Evolutionary conservation across 2,888 invertebrate genomes (phyloP), one percentile per base, ranked within the genome.

Genomic region (Argyra leucocephala): DNA sequence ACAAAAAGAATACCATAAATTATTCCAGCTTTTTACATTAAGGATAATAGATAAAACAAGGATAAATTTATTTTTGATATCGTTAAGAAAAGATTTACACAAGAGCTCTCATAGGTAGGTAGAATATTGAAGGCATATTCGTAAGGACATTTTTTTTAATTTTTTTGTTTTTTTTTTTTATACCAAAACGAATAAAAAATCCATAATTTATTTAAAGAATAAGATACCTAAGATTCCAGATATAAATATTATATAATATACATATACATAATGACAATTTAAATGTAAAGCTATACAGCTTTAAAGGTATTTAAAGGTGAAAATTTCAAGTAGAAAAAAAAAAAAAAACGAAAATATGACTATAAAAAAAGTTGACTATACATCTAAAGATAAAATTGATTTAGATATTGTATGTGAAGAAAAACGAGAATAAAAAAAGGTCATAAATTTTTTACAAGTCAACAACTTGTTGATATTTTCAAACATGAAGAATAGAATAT

Each of bases 1-100:
- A 48, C 18, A 48, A 48, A 48, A 48, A n/a, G 15, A 15, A 48
- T 5, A 48, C n/a, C 48, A 48, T 48, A 48, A 48, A 48, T 48
- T 48, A 48, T 48, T 48, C 48, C 48, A 18, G 18, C 37, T 37
- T n/a, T 48, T 48, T 48, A 48, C 18, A 18, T 48, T 48, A 48
- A 48, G 48, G 48, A 48, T 48, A 48, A 48, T 48, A 48, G 48
- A 18, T 48, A 48, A 18, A 48, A 48, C 48, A 48, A 48, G 48
- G 48, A 48, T 48, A 48, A 48, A 48, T 48, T 48, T 48, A 48
- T 48, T 48, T 48, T 48, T 48, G 48, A 48, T 48, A 48, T 48
- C 18, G 48, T 48, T 48, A 12, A 18, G 18, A 48, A 48, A 48
- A 48, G 48, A 48, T 48, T 48, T 48, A 48, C 48, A 48, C 18